phyloP scores from a whole-genome alignment of 1,140 invertebrate genomes.

The Xylocopa sonorina region DNA sequence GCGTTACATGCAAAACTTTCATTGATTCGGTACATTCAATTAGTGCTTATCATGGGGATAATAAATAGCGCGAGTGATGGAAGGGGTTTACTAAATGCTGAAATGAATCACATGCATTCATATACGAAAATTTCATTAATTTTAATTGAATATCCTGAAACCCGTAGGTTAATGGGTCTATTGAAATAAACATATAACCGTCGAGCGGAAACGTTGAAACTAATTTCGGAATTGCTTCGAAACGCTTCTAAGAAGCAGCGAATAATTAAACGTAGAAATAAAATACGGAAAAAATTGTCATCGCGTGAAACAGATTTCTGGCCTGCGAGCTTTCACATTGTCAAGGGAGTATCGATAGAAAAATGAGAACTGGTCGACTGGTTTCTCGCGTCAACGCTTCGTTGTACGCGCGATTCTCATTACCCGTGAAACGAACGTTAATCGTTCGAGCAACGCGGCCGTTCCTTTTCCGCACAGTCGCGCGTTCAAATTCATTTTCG shows the following conservation, averaged over 20 bases:
- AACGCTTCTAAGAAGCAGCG: too few relatives aligned
- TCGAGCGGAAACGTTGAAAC: not conserved
- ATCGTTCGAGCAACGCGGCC: constrained; percentile 7
- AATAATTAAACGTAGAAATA: too few relatives aligned
- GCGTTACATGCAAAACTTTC: too few relatives aligned
- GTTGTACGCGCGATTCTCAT: constrained; percentile 36
- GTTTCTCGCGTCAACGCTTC: constrained; percentile 25
- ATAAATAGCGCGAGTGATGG: too few relatives aligned
- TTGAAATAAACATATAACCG: too few relatives aligned
- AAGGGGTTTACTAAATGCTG: too few relatives aligned
- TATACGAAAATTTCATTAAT: too few relatives aligned
- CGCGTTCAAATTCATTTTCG: not conserved
- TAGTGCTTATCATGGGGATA: too few relatives aligned
- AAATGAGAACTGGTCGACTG: not conserved
- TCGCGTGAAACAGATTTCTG: not conserved
- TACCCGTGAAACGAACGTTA: constrained; percentile 30
- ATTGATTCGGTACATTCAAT: too few relatives aligned
- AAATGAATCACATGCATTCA: too few relatives aligned
- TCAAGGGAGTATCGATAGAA: constrained; percentile 23
- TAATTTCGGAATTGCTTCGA: not conserved
- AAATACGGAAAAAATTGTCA: not conserved
- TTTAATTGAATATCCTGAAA: not conserved
- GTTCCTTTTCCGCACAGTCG: not conserved
- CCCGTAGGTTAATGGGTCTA: too few relatives aligned
- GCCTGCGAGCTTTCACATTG: not conserved